phyloP scores from a whole-genome alignment of 1,140 invertebrate species.

The Aphidius gifuensis region DNA sequence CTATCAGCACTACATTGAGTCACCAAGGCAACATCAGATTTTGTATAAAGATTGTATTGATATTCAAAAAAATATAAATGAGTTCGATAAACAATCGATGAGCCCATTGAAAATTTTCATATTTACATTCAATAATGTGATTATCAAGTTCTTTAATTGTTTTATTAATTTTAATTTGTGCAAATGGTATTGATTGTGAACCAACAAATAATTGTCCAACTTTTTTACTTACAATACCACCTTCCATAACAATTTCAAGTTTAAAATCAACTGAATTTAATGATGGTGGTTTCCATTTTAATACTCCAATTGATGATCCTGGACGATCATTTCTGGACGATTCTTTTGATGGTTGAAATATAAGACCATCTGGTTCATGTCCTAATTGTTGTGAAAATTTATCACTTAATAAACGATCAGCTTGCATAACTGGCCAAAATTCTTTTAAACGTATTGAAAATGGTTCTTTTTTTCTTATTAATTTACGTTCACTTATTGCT shows the following conservation, averaged over 20 bases:
- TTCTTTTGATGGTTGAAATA: conserved; percentile 92
- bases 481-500: conserved; percentile 72
- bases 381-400: conserved; percentile 81
- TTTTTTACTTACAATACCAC: conserved; percentile 70
- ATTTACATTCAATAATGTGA: conserved; percentile 96
- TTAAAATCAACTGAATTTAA: conserved; percentile 96
- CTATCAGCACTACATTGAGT: conserved; percentile 87
- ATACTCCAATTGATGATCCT: conserved; percentile 77
- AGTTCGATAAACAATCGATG: conserved; percentile 69
- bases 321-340: conserved; percentile 80
- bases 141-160: conserved; percentile 73
- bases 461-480: conserved; percentile 77
- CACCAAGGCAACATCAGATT: conserved; percentile 79
- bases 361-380: conserved; percentile 96
- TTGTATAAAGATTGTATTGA: conserved; percentile 60
- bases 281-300: conserved; percentile 96
- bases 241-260: conserved; percentile 75
- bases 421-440: conserved; percentile 80
- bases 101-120: conserved; percentile 74
- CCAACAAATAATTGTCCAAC: conserved; percentile 81
- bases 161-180: conserved; percentile 74
- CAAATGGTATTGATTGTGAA: conserved; percentile 64
- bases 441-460: conserved; percentile 84
- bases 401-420: conserved; percentile 71
- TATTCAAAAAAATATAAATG: conserved; percentile 87